Percentiles rank a stretch among this genome's conserved stretches.
phyloP scores from a whole-genome alignment of 2,888 invertebrate genomes.

The Tiphia femorata region DNA sequence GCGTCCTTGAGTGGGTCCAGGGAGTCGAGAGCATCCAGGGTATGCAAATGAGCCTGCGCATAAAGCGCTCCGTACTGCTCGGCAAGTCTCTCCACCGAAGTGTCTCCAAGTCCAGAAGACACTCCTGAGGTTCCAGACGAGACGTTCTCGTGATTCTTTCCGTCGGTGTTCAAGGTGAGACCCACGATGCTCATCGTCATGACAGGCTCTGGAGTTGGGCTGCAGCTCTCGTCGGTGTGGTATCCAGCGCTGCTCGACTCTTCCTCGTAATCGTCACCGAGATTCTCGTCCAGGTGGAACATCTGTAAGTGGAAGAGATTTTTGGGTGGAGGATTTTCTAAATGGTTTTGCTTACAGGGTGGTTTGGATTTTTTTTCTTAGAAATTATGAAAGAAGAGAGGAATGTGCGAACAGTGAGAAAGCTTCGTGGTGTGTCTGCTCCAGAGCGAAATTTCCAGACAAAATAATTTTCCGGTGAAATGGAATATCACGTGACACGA shows the following conservation, averaged over 20 bases:
- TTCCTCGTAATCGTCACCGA: constrained; percentile 57
- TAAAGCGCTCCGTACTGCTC: constrained; percentile 88
- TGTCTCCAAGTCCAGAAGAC: too few species aligned
- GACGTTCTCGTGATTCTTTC: background rate
- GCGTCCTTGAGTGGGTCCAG: constrained; percentile 85
- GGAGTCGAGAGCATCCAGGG: constrained; percentile 86
- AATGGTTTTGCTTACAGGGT: too few species aligned
- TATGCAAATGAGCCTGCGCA: constrained; percentile 85
- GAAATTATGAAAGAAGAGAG: too few species aligned
- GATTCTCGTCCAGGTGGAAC: constrained; percentile 56
- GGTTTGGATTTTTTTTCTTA: too few species aligned
- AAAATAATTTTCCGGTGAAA: too few species aligned
- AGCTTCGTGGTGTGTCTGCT: background rate
- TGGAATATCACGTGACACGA: too few species aligned
- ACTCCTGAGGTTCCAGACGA: constrained; percentile 10
- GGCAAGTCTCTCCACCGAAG: constrained; percentile 71
- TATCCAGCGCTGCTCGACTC: constrained; percentile 64
- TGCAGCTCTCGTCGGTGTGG: constrained; percentile 64
- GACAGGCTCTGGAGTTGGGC: constrained; percentile 60
- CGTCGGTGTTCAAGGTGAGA: too few species aligned
- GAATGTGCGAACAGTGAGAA: too few species aligned
- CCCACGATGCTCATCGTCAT: too few species aligned
- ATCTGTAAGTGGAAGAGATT: too few species aligned
- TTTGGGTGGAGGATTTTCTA: too few species aligned
- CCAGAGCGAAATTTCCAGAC: too few species aligned